Base-by-base conservation (phyloP, 2,797 vertebrate species). In the Sebastes kiyomatsui region DNA sequence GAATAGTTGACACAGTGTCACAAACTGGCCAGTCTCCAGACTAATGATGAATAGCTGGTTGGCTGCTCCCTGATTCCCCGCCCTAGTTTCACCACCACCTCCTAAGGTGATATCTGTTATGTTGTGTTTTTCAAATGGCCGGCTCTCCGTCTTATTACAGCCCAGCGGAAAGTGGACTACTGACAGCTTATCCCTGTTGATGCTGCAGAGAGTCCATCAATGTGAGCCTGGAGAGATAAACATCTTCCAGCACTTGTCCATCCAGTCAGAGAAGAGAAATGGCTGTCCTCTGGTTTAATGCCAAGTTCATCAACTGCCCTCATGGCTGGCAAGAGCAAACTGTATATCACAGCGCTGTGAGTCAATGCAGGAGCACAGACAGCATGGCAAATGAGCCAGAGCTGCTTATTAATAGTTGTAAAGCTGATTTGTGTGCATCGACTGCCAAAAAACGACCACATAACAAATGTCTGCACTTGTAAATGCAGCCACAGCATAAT, bases 161-260 rank as follows among this genome's bases (percentile, higher is more conserved):
- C 77, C 79, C 76, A 7, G 83, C 23, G n/a, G 79, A 84, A 86
- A 88, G 83, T 67, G 66, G 32, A 82, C 69, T 80, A 74, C 74
- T 81, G 92, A 93, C 93, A 93, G 89, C 75, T 92, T 91, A 90
- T 94, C 88, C 83, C 86, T 88, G 87, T 94, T 87, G 87, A 92
- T 91, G 86, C 78, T 74, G 74, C 85, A 84, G 61, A 67, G 66
- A 77, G 81, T 83, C 88, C 81, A 82, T 92, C 89, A 91, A 72
- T 14, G 52, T 0, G 78, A 82, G 84, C 73, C 81, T 22, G 70
- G 82, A 84, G 87, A 86, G 88, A 85, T 82, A 85, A 91, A 80
- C 67, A 82, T 95, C 93, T 90, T 87, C 77, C 69, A 75, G 68
- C 70, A 56, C 92, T 93, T 89, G 90, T 92, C 89, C 83, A 74